Evolutionary conservation across 2,797 vertebrate species (phyloP).

Genomic region (Sphaeramia orbicularis): DNA sequence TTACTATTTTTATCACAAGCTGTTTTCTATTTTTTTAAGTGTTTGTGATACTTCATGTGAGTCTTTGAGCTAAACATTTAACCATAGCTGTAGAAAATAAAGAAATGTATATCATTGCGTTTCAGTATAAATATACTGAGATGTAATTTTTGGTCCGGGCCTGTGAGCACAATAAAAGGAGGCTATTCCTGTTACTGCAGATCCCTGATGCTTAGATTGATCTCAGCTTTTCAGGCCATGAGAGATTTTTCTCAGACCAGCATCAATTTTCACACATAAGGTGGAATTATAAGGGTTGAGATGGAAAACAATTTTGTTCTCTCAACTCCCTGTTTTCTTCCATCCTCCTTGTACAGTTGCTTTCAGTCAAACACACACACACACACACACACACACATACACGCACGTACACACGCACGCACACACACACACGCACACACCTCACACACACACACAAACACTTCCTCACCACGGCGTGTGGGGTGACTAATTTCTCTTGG

Average conservation of each 20-base stretch:
- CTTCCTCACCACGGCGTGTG: slow-evolving; percentile 53
- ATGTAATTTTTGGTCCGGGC: too few species aligned
- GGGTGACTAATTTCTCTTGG: slow-evolving; percentile 86
- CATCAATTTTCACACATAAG: slow-evolving; percentile 74
- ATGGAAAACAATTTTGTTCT: slow-evolving; percentile 70
- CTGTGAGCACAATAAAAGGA: slow-evolving; percentile 6
- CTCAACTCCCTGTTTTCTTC: slow-evolving; percentile 34
- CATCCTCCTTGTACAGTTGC: slow-evolving; percentile 32
- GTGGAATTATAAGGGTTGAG: slow-evolving; percentile 65
- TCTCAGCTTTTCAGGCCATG: slow-evolving; percentile 33
- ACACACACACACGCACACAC: too few species aligned
- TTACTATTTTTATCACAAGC: too few species aligned
- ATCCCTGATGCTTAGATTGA: slow-evolving; percentile 56
- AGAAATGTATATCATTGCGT: too few species aligned
- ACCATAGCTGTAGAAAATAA: too few species aligned
- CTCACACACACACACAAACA: slow-evolving; percentile 35
- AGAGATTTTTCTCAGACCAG: slow-evolving; percentile 33
- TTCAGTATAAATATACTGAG: too few species aligned
- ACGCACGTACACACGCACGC: too few species aligned
- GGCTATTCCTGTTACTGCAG: slow-evolving; percentile 37
- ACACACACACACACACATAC: too few species aligned
- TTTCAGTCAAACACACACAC: slow-evolving; percentile 50
- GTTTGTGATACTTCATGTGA: too few species aligned
- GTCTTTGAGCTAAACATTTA: too few species aligned
- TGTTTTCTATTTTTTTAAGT: too few species aligned